phyloP scores from a whole-genome alignment of 1,140 invertebrate genomes.

The Zaprionus nigranus region DNA sequence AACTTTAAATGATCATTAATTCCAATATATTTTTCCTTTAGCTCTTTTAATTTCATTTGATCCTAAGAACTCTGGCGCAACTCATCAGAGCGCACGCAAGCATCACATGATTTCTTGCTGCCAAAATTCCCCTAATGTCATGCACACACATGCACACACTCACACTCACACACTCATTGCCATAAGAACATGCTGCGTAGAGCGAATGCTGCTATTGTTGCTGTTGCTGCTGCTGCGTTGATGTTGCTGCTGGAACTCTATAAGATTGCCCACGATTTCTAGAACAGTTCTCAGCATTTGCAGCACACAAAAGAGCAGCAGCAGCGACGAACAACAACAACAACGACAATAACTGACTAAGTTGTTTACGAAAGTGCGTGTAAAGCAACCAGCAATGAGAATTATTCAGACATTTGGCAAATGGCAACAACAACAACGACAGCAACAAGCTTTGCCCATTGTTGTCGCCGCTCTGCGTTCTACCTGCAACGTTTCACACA shows the following conservation, averaged over 20 bases:
- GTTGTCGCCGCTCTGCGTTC: slow-evolving; percentile 44
- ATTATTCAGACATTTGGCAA: slow-evolving; percentile 71
- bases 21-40: neutral
- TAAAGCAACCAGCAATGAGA: slow-evolving; percentile 64
- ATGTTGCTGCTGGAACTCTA: slow-evolving; percentile 32
- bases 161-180: neutral
- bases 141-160: slow-evolving; percentile 16
- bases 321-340: slow-evolving; percentile 26
- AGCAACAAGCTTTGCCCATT: slow-evolving; percentile 20
- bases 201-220: neutral
- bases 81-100: slow-evolving; percentile 51
- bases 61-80: slow-evolving; percentile 1
- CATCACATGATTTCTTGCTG: slow-evolving; percentile 64
- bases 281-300: slow-evolving; percentile 66
- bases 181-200: neutral
- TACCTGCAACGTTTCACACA: slow-evolving; percentile 76
- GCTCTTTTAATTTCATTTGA: neutral
- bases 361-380: slow-evolving; percentile 83
- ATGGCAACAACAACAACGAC: slow-evolving; percentile 44
- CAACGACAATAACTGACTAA: slow-evolving; percentile 56
- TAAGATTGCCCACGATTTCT: slow-evolving; percentile 32
- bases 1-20: neutral
- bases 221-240: slow-evolving; percentile 17
- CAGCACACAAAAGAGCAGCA: slow-evolving; percentile 53
- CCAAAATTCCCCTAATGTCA: slow-evolving; percentile 32